Conservation (phyloP, 2,113 vertebrate species). For the rat (Rattus norvegicus) region DNA sequence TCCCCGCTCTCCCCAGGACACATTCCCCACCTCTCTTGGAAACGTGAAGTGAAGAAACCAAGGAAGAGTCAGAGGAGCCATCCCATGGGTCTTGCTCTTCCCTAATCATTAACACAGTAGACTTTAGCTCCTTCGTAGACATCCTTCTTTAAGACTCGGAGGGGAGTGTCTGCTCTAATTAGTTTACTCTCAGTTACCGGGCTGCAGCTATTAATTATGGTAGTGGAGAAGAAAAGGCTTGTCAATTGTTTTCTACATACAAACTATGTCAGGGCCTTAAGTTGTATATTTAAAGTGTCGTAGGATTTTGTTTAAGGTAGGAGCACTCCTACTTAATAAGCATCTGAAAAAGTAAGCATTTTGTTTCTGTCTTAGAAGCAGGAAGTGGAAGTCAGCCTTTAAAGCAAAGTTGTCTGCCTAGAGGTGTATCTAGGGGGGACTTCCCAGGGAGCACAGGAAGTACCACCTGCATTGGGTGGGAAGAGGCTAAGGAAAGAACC, state of each 20-base stretch:
- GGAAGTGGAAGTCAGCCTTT: neutral
- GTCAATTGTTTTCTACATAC: neutral
- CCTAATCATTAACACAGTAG: neutral
- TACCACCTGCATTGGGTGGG: accelerated
- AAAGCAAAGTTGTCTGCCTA: neutral
- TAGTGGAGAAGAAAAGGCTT: neutral
- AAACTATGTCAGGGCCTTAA: neutral
- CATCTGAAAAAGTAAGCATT: neutral
- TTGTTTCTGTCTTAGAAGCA: neutral
- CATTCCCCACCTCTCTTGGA: neutral
- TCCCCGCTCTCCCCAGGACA: accelerated
- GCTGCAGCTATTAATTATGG: neutral
- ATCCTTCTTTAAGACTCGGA: neutral
- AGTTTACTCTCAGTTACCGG: neutral
- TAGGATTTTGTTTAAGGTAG: neutral
- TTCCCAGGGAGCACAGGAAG: neutral
- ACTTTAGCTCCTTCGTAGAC: neutral
- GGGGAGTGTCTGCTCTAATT: neutral
- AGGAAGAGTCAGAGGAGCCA: neutral
- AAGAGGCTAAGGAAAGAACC: neutral
- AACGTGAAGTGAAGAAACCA: neutral
- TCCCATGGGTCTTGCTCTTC: neutral
- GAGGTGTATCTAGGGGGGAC: neutral
- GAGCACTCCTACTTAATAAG: neutral
- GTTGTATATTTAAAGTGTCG: neutral